phyloP scores from a whole-genome alignment of 2,888 invertebrate genomes.

The Dromius quadrimaculatus region DNA sequence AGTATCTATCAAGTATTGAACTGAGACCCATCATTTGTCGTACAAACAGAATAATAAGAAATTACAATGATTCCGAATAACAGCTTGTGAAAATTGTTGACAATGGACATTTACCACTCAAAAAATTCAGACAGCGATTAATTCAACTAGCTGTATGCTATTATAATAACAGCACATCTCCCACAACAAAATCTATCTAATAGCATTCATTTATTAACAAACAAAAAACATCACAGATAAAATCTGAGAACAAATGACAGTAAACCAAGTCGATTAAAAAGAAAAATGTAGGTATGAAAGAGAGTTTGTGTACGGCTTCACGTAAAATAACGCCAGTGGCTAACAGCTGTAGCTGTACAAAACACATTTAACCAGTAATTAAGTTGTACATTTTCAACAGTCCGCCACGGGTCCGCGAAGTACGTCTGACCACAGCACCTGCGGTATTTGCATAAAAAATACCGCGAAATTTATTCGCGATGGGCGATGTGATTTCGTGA shows the following conservation, averaged over 20 bases:
- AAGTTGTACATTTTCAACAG: conserved; percentile 42
- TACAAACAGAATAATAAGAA: too few species aligned
- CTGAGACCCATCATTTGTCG: too few species aligned
- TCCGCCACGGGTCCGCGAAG: conserved; percentile 4
- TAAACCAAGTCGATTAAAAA: conserved; percentile 34
- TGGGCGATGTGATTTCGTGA: conserved; percentile 30
- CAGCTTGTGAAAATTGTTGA: too few species aligned
- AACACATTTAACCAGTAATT: conserved; percentile 44
- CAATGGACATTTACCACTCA: background rate
- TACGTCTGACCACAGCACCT: conserved; percentile 28
- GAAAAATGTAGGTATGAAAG: conserved; percentile 29
- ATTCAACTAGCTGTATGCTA: conserved; percentile 23
- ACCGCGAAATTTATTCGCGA: conserved; percentile 33
- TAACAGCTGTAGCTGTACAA: conserved; percentile 35
- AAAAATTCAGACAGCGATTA: conserved; percentile 20
- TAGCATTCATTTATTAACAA: conserved; percentile 36
- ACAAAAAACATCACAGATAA: conserved; percentile 40
- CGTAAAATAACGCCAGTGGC: conserved; percentile 27
- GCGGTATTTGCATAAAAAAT: conserved; percentile 47
- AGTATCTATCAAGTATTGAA: too few species aligned
- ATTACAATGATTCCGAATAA: too few species aligned
- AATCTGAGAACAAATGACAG: conserved; percentile 45
- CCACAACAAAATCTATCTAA: conserved; percentile 37
- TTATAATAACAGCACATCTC: conserved; percentile 18
- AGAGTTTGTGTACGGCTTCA: conserved; percentile 35